Conservation (phyloP, 2,888 invertebrate genomes). For the Cephus pygmeus region DNA sequence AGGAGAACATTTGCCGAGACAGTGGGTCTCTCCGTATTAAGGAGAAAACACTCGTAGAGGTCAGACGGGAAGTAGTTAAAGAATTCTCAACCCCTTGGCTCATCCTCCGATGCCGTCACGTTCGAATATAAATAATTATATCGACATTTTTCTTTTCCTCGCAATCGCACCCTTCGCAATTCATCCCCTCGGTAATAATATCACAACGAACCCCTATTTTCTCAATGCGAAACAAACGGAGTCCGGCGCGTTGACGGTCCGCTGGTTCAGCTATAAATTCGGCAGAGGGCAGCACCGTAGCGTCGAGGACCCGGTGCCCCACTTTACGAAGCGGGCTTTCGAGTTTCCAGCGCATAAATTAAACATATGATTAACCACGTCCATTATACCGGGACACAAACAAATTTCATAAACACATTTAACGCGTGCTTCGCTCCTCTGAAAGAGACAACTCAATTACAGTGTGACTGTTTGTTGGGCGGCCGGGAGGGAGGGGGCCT, state of each 20-base stretch:
- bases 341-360: constrained; percentile 38
- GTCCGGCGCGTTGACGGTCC: constrained; percentile 44
- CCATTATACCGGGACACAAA: constrained; percentile 26
- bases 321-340: not conserved
- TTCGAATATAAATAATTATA: not conserved
- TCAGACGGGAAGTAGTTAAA: not conserved
- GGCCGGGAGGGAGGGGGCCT: not conserved
- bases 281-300: not conserved
- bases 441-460: constrained; percentile 32
- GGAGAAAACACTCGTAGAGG: not conserved
- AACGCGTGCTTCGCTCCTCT: constrained; percentile 15
- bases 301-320: not conserved
- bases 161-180: no score
- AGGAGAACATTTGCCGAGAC: not conserved
- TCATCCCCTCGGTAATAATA: not conserved
- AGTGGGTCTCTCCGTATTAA: not conserved
- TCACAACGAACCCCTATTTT: constrained; percentile 27
- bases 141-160: not conserved
- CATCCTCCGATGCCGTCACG: no score
- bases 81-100: not conserved
- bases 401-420: constrained; percentile 33
- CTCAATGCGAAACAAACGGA: constrained; percentile 33
- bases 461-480: not conserved
- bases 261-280: constrained; percentile 50
- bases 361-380: constrained; percentile 48